Evolutionary conservation across 2,113 vertebrate genomes (phyloP).

Genomic region (Gopherus evgoodei): DNA sequence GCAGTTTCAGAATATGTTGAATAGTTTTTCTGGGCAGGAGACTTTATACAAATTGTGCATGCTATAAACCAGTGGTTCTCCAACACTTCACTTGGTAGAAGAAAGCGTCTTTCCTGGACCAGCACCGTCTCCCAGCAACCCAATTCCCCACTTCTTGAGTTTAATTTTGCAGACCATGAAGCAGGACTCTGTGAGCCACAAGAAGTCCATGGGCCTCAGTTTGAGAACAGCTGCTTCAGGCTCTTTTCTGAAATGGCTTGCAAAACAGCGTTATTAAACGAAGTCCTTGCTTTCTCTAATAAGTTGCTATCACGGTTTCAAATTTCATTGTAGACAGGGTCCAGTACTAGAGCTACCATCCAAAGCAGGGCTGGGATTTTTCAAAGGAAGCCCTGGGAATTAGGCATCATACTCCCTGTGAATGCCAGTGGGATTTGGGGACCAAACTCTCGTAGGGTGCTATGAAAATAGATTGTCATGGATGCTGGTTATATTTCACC

Average conservation of each 20-base stretch:
- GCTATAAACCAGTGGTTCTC: background rate
- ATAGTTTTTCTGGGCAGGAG: background rate
- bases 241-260: background rate
- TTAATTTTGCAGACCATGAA: background rate
- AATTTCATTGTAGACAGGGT: background rate
- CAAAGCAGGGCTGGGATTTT: background rate
- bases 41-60: background rate
- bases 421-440: background rate
- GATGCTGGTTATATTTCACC: background rate
- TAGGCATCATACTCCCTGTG: background rate
- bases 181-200: background rate
- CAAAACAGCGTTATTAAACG: background rate
- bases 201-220: background rate
- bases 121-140: background rate
- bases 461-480: accelerated
- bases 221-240: background rate
- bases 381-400: background rate
- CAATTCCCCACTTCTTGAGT: background rate
- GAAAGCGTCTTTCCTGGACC: background rate
- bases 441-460: background rate
- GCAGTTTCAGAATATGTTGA: background rate
- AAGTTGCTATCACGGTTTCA: background rate
- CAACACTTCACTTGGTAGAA: background rate
- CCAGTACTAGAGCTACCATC: background rate
- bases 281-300: background rate